phyloP scores from a whole-genome alignment of 2,888 invertebrate genomes.

The Stictocephala bisonia region DNA sequence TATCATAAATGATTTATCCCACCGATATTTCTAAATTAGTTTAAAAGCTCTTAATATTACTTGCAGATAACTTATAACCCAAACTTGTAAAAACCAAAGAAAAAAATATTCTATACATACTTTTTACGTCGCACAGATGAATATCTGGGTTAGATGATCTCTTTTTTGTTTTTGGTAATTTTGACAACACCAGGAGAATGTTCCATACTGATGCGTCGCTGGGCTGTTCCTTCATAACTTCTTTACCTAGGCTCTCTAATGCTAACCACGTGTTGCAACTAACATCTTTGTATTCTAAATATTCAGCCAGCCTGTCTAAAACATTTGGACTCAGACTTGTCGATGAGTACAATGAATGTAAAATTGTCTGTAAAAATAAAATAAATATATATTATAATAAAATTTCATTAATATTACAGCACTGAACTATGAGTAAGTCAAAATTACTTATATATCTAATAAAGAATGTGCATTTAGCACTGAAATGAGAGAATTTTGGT shows the following conservation, averaged over 20 bases:
- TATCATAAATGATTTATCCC: no score
- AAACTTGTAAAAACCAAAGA: no score
- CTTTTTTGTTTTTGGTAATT: conserved; percentile 24
- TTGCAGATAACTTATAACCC: no score
- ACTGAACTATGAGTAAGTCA: background rate
- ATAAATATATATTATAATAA: background rate
- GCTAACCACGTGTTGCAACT: background rate
- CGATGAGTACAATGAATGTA: background rate
- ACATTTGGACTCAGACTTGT: background rate
- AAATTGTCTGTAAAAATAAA: background rate
- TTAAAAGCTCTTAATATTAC: no score
- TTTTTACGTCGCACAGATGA: conserved; percentile 8
- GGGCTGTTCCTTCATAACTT: background rate
- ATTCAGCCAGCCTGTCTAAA: background rate
- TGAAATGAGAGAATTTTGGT: no score
- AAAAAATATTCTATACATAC: no score
- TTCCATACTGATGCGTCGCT: conserved; percentile 6
- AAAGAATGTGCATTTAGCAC: no score
- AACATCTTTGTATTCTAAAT: conserved; percentile 7
- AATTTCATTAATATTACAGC: background rate
- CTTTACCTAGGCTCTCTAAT: background rate
- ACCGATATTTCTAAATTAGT: no score
- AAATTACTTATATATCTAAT: no score
- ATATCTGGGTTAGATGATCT: conserved; percentile 20
- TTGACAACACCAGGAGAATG: background rate